Conservation (phyloP, 2,888 invertebrate species). For the Cephus pygmeus region DNA sequence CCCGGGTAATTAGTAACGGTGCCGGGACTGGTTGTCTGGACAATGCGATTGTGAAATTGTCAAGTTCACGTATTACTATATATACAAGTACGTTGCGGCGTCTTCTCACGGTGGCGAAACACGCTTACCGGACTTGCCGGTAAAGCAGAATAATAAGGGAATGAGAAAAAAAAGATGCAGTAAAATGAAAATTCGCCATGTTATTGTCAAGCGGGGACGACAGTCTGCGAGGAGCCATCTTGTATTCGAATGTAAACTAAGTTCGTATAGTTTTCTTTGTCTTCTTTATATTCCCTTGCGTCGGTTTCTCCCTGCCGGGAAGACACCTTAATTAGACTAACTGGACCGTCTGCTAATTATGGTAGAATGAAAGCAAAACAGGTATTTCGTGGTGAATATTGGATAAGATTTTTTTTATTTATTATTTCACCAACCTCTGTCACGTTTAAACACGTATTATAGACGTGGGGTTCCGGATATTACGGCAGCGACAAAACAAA, state of each 20-base stretch:
- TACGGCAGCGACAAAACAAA: not conserved
- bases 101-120: not conserved
- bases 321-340: not conserved
- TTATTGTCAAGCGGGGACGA: not conserved
- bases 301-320: not conserved
- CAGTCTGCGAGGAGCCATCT: not conserved
- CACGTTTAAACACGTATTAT: not conserved
- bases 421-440: not conserved
- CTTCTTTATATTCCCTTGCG: not conserved
- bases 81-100: not conserved
- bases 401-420: not conserved
- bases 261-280: not conserved
- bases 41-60: not conserved
- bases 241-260: not conserved
- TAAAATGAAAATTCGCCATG: not conserved
- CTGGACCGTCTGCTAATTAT: not conserved
- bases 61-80: not conserved
- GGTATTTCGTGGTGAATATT: not conserved
- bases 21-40: not conserved
- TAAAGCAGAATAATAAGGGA: not conserved
- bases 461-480: not conserved
- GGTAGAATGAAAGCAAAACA: not conserved
- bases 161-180: too few species aligned
- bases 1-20: not conserved
- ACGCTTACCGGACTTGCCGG: not conserved